These are phyloP conservation scores for Megaptera novaeangliae DNA, from an alignment of 2,113 vertebrate species.

Conservation along the genomic window DNA sequence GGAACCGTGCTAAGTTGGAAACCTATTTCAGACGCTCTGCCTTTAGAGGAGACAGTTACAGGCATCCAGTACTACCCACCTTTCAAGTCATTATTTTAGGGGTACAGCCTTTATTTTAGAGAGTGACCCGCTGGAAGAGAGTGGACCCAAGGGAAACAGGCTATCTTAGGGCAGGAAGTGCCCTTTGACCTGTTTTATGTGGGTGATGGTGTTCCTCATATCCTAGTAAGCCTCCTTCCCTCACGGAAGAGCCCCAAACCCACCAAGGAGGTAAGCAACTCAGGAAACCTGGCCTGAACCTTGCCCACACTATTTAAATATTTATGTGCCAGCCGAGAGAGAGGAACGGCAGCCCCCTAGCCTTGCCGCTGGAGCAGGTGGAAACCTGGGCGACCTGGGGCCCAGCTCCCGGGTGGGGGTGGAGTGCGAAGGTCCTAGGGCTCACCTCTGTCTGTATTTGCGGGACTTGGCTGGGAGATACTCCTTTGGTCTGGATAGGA, in stretches of 20 bases:
- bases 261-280: background rate
- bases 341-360: background rate
- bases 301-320: background rate
- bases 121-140: background rate
- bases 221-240: background rate
- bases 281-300: background rate
- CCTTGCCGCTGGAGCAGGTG: background rate
- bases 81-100: background rate
- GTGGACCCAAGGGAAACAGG: background rate
- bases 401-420: background rate
- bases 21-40: background rate
- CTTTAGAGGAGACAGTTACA: background rate
- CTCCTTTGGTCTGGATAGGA: constrained; percentile 88
- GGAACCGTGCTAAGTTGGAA: background rate
- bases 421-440: background rate
- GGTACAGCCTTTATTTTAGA: background rate
- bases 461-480: constrained; percentile 85
- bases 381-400: background rate
- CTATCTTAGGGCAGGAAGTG: background rate
- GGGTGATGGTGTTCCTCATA: background rate
- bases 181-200: background rate
- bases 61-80: background rate
- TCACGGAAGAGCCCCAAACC: background rate
- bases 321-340: background rate
- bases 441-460: constrained; percentile 88